Evolutionary conservation across 92 coral and sea anemone genomes (phyloP).

Genomic region (Blastomussa wellsi): DNA sequence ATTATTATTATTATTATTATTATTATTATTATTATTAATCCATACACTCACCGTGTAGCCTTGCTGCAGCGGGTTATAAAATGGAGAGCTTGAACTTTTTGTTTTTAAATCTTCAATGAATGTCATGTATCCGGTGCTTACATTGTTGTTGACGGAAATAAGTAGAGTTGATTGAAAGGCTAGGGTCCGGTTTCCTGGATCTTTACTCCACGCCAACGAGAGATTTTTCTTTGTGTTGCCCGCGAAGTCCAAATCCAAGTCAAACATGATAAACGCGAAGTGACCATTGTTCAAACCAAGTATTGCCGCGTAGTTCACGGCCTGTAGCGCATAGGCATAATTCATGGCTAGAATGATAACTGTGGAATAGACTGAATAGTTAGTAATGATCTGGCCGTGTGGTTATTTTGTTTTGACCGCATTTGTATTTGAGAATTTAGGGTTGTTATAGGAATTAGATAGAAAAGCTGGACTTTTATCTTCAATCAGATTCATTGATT

Average conservation of each 20-base stretch:
- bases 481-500: background rate
- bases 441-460: too few relatives aligned
- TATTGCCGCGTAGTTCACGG: conserved; percentile 59
- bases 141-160: conserved; percentile 53
- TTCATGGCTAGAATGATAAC: conserved; percentile 81
- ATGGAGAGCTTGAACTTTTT: conserved; percentile 48
- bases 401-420: too few relatives aligned
- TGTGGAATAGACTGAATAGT: conserved; percentile 1
- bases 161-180: conserved; percentile 67
- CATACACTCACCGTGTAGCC: conserved; percentile 26
- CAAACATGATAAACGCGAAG: conserved; percentile 72
- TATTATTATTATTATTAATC: too few relatives aligned
- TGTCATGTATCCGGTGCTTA: conserved; percentile 45
- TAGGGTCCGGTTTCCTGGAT: conserved; percentile 4
- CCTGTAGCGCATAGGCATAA: conserved; percentile 68
- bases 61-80: conserved; percentile 40
- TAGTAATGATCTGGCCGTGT: background rate
- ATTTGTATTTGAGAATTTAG: too few relatives aligned
- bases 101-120: conserved; percentile 57
- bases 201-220: conserved; percentile 32
- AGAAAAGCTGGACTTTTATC: too few relatives aligned
- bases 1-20: too few relatives aligned
- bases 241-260: conserved; percentile 57
- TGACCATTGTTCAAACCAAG: conserved; percentile 60
- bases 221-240: conserved; percentile 40